Base-by-base conservation (phyloP, 2,113 vertebrate species). In the Pachyramphus minor region DNA sequence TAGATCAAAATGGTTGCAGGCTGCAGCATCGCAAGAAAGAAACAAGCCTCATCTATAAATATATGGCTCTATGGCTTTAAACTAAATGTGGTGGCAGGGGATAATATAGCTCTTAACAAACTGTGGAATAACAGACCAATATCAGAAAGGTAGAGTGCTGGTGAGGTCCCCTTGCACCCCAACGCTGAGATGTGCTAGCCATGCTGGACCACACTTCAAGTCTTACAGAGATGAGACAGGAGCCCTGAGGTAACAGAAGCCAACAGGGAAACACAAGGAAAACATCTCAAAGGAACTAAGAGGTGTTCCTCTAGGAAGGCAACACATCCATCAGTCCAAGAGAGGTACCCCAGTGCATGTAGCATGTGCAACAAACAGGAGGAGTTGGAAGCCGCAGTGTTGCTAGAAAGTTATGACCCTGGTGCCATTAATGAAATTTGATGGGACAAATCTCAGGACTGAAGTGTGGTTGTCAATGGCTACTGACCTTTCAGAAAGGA, bases 81-180 rank as follows among this genome's bases (percentile, higher is more conserved):
- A 71, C 22, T 27, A 45, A 12, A 7, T 47, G 14, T 67, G 13
- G 11, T 67, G 31, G 9, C 6, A 15, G 13, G 14, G 35, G 27
- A 44, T 27, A 42, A 31, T 31, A 42, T 1, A 64, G 18, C 8
- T 35, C 31, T 44, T 73, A 37, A 25, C 17, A 58, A 66, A 6
- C 5, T 73, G 24, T 42, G 17, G 18, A 35, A 58, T 28, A 8
- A 50, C 31, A 33, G 22, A 50, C 12, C 35, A 20, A 19, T 31
- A 7, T 50, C 27, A 28, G 27, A 58, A 22, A 18, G 18, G 33
- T 22, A 66, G 25, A 37, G 11, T 13, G 4, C 6, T 73, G 12
- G 27, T 8, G 12, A 66, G 22, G 27, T 5, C 0, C 0, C 58
- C 30, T 27, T 56, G 42, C 11, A 11, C 49, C 25, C 14, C 25